Conservation (phyloP, 2,113 vertebrate species). For the Hipposideros armiger region DNA sequence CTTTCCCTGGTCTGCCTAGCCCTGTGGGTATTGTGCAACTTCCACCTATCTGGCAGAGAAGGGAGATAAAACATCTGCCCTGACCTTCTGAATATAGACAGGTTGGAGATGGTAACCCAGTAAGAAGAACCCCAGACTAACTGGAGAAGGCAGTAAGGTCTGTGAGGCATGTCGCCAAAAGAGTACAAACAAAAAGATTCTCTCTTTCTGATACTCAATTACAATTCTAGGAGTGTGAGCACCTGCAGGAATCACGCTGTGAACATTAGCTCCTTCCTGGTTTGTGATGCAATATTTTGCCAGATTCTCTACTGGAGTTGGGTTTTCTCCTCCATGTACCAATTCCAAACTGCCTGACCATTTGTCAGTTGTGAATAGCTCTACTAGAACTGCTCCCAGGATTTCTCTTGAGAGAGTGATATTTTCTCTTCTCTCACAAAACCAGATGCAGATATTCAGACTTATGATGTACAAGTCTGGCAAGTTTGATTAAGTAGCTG, state of each 20-base stretch:
- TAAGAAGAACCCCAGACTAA: not conserved
- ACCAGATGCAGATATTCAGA: not conserved
- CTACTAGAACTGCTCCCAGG: conserved; percentile 22
- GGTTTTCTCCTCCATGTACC: conserved; percentile 4
- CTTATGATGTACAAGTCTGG: not conserved
- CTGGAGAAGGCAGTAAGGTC: not conserved
- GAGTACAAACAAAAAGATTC: not conserved
- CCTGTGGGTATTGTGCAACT: not conserved
- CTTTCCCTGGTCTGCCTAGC: not conserved
- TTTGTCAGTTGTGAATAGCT: conserved; percentile 59
- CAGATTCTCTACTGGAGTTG: conserved; percentile 21
- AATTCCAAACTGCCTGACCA: conserved; percentile 43
- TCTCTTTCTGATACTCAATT: conserved; percentile 23
- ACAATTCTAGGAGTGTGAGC: conserved; percentile 5
- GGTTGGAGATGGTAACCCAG: not conserved
- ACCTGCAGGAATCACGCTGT: conserved; percentile 54
- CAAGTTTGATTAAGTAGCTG: not conserved
- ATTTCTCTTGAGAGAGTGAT: conserved; percentile 50
- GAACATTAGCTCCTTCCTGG: conserved; percentile 44
- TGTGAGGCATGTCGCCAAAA: not conserved
- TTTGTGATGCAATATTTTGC: not conserved
- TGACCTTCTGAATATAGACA: not conserved
- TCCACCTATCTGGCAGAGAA: not conserved
- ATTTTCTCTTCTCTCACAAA: not conserved
- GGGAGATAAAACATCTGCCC: not conserved